These are phyloP conservation scores for Apodemia mormo DNA, from an alignment of 2,888 invertebrate genomes.

Conservation along the genomic window DNA sequence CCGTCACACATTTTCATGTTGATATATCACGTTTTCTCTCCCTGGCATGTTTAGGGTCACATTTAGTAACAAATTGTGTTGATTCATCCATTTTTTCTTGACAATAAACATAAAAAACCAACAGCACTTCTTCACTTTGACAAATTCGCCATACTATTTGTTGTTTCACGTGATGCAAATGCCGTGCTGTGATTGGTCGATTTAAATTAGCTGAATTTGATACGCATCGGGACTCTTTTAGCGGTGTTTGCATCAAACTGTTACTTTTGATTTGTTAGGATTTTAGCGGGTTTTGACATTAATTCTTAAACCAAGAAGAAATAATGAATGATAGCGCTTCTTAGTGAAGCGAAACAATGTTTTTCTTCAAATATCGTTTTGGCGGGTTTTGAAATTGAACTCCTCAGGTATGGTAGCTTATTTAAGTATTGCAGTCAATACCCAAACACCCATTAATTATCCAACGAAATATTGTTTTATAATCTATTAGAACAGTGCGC, in stretches of 20 bases:
- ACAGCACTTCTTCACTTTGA: not conserved
- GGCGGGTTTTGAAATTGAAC: not conserved
- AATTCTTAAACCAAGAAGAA: not conserved
- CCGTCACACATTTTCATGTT: not conserved
- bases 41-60: conserved; percentile 1
- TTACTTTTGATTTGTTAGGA: not conserved
- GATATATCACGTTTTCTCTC: not conserved
- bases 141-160: not conserved
- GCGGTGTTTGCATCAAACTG: not conserved
- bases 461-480: too few relatives aligned
- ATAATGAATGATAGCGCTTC: not conserved
- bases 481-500: too few relatives aligned
- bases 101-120: not conserved
- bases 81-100: conserved; percentile 2
- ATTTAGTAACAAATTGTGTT: not conserved
- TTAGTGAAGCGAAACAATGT: not conserved
- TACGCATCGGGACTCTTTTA: not conserved
- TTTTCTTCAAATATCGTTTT: not conserved
- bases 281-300: not conserved
- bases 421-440: too few relatives aligned
- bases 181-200: not conserved
- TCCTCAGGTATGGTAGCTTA: not conserved
- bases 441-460: too few relatives aligned
- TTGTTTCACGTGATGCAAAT: not conserved
- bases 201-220: not conserved